These are phyloP conservation scores for Morus bassanus DNA, from an alignment of 2,797 vertebrate species.

Conservation along the genomic window DNA sequence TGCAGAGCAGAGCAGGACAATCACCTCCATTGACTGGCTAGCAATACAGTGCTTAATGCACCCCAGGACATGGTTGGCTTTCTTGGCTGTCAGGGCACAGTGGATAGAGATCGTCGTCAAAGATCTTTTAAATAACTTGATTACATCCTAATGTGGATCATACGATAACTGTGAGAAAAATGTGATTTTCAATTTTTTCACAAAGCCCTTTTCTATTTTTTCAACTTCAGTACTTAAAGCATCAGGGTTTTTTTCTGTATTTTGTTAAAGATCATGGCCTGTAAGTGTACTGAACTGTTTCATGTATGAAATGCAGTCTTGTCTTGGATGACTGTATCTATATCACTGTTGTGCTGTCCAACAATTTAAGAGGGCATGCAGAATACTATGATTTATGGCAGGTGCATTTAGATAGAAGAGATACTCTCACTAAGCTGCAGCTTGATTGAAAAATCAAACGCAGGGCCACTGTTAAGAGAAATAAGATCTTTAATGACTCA, in stretches of 20 bases:
- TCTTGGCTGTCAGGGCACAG: no score
- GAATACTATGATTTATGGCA: not conserved
- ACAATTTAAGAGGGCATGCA: not conserved
- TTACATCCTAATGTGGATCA: not conserved
- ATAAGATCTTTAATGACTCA: not conserved
- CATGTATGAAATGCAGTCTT: not conserved
- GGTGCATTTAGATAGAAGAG: not conserved
- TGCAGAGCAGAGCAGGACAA: no score
- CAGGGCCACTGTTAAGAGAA: not conserved
- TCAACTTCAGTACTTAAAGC: not conserved
- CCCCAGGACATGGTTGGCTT: no score
- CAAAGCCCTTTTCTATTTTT: not conserved
- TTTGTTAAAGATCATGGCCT: not conserved
- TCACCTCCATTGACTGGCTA: no score
- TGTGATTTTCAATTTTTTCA: not conserved
- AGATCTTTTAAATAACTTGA: not conserved
- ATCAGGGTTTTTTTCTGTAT: not conserved
- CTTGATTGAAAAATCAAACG: not conserved
- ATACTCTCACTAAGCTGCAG: not conserved
- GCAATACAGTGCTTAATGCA: no score
- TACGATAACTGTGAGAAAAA: not conserved
- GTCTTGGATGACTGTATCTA: not conserved
- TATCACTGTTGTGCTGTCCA: not conserved
- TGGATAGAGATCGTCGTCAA: not conserved
- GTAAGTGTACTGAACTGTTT: not conserved